Conservation (phyloP, 2,888 invertebrate species). For the Nymphalis urticae region DNA sequence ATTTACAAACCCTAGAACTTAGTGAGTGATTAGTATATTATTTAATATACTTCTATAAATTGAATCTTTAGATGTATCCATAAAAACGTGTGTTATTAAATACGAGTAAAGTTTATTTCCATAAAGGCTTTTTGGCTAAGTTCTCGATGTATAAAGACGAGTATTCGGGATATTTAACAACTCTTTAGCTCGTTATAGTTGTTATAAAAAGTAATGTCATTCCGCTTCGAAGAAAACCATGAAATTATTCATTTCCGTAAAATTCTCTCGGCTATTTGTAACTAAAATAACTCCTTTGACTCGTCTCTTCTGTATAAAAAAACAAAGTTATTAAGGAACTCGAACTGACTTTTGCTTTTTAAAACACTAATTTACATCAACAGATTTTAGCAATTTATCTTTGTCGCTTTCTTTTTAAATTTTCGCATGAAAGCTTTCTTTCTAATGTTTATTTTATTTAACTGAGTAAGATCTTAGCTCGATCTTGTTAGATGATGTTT, state of each 20-base stretch:
- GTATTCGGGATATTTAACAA: neutral
- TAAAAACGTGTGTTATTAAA: neutral
- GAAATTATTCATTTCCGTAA: slow-evolving; percentile 8
- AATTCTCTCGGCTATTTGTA: slow-evolving; percentile 8
- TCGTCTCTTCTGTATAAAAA: slow-evolving; percentile 8
- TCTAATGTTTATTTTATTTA: no score
- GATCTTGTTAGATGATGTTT: no score
- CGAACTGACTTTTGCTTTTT: neutral
- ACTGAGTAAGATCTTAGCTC: no score
- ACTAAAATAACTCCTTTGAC: slow-evolving; percentile 12
- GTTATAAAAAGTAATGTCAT: neutral
- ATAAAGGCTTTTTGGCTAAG: neutral
- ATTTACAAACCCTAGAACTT: no score
- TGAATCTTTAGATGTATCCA: no score
- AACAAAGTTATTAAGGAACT: neutral
- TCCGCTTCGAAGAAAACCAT: neutral
- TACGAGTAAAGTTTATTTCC: neutral
- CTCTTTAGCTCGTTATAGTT: neutral
- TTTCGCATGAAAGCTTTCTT: no score
- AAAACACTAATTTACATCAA: slow-evolving; percentile 13
- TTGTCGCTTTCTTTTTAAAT: slow-evolving; percentile 6
- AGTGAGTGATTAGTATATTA: no score
- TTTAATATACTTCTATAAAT: no score
- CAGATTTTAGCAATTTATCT: slow-evolving; percentile 13
- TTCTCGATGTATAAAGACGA: neutral